Evolutionary conservation across 2,888 invertebrate genomes (phyloP), one percentile per base, ranked within the genome.

Genomic region (Listrodromus nycthemerus): DNA sequence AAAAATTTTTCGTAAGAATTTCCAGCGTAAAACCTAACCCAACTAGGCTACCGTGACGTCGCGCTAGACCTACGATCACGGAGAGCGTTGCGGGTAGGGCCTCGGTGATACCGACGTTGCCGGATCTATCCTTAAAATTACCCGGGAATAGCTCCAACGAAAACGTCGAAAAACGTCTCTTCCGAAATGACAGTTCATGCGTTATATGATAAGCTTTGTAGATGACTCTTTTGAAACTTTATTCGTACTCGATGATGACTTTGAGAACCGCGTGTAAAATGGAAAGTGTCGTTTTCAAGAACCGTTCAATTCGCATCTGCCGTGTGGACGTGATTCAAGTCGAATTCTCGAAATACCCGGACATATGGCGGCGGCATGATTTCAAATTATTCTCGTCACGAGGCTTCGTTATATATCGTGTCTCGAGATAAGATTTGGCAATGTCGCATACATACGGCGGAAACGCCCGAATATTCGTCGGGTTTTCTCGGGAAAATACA

Each of bases 11-110:
- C 95, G 95, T 95, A 79, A 95, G 95, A 95, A 95, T 95, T 95
- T 95, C 95, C 93, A 95, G 95, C 95, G 94, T 95, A 95, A 95
- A 95, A 95, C 95, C 95, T 95, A 95, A 95, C 95, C 95, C 95
- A 95, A 95, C 95, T 95, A 95, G 95, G 95, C 95, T 95, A 95
- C 95, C 88, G 90, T 91, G 91, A 92, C 92, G 92, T 92, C 91
- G 91, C 89, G 88, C 87, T 91, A 91, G 89, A 90, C 77, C 88
- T 90, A 88, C 87, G 87, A 84, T 89, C 89, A 87, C 89, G 88
- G 86, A 85, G 88, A 86, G 71, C 69, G 66, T 71, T 76, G 80
- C 66, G 80, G 71, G 74, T 41, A 76, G 79, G 37, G 66, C 78
- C 50, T 66, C 66, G 66, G 10, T 16, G 21, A 30, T 6, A 24